Evolutionary conservation across 2,888 invertebrate genomes (phyloP).

Genomic region (Ormyrus labotus): DNA sequence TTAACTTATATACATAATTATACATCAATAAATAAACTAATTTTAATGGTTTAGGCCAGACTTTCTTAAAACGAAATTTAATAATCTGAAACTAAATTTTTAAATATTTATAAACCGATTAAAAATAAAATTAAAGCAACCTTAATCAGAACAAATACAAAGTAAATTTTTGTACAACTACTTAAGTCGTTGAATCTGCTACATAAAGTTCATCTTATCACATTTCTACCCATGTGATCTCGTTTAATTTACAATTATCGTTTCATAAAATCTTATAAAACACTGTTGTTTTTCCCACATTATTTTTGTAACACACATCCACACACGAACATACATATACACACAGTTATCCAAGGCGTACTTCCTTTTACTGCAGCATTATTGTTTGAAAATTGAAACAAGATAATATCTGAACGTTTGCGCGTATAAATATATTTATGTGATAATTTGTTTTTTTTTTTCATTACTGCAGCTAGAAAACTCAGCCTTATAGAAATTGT

Average conservation of each 20-base stretch:
- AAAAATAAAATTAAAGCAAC: no score
- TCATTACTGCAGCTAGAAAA: conserved; percentile 44
- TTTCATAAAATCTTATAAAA: conserved; percentile 43
- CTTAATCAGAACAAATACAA: no score
- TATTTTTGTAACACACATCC: conserved; percentile 9
- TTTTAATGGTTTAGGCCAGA: no score
- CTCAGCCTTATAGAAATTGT: conserved; percentile 42
- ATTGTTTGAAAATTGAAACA: conserved; percentile 25
- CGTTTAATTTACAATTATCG: conserved; percentile 30
- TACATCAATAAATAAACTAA: no score
- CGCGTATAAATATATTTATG: conserved; percentile 35
- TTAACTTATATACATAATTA: no score
- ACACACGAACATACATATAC: not conserved
- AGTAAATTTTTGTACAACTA: no score
- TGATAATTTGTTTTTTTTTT: not conserved
- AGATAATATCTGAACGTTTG: conserved; percentile 31
- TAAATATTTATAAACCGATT: no score
- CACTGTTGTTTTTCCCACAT: conserved; percentile 17
- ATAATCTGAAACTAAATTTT: no score
- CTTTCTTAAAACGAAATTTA: not conserved
- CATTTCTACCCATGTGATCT: conserved; percentile 17
- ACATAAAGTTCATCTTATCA: not conserved
- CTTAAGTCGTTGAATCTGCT: no score
- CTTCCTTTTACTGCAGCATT: conserved; percentile 26
- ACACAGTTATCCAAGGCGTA: conserved; percentile 26